Base-by-base conservation (phyloP, 2,888 invertebrate genomes). In the Trachelus troglodyta region DNA sequence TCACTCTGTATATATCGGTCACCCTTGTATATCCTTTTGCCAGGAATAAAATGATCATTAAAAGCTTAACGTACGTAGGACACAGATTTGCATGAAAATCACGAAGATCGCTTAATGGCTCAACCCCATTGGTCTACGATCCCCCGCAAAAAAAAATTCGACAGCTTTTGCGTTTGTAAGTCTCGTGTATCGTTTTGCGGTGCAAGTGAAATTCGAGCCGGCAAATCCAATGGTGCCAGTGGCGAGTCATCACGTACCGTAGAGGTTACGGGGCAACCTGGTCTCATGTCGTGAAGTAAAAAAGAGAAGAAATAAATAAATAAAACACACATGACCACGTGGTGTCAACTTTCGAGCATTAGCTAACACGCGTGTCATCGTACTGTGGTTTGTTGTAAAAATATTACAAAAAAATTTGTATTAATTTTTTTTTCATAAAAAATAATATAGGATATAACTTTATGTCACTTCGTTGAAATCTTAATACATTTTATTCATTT, bases 171-270 rank as follows among this genome's bases (percentile, higher is more conserved):
- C 77, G 77, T 68, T 73, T 73, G 33, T 75, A 77, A 37, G 33
- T 73, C 31, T 74, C 34, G 69, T 68, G 75, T 40, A 56, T 75
- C 34, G 75, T 75, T 69, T 74, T 77, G 87, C 88, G 89, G 87
- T 81, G 77, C 86, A 84, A 88, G 82, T 91, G 91, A 90, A 89
- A 91, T 87, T 86, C 81, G 90, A 91, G 87, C 78, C 81, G 86
- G 89, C 89, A 88, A 84, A 87, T 88, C 91, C 87, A 91, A 91
- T 91, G 89, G 87, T 83, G 84, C 85, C 87, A 81, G 78, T 79
- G 83, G 85, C 88, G 83, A 87, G 87, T 86, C 88, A 89, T 88
- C 89, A 90, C 89, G 90, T 90, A 87, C 87, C 78, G 80, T 77
- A 31, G 77, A 75, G 74, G 74, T 76, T 74, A 77, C 76, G 75